These are phyloP conservation scores for Neodontobutis hainanensis DNA, from an alignment of 2,113 vertebrate genomes.

Conservation along the genomic window DNA sequence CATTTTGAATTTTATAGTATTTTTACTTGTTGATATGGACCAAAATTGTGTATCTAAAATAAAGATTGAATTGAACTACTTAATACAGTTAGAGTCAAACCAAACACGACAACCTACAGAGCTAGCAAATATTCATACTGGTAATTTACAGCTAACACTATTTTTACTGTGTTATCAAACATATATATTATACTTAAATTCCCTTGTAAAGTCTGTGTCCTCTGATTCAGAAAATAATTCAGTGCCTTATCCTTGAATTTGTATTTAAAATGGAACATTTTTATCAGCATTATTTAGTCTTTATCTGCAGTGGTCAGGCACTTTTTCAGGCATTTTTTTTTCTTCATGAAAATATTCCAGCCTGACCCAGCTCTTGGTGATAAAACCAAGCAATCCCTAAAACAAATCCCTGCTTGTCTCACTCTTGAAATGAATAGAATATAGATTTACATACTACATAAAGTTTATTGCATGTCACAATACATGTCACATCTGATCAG, in stretches of 20 bases:
- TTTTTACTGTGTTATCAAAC: too few relatives aligned
- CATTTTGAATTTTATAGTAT: too few relatives aligned
- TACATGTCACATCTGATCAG: not conserved
- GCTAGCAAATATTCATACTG: too few relatives aligned
- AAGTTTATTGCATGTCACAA: not conserved
- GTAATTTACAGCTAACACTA: too few relatives aligned
- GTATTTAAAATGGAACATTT: constrained; percentile 13
- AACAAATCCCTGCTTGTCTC: not conserved
- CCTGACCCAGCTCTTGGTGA: not conserved
- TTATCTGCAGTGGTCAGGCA: not conserved
- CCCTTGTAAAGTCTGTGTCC: too few relatives aligned
- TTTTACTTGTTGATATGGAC: too few relatives aligned
- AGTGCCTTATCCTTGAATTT: not conserved
- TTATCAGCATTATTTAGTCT: constrained; percentile 23
- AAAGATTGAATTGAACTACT: too few relatives aligned
- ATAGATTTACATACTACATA: not conserved
- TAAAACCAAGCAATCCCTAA: not conserved
- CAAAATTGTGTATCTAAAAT: too few relatives aligned
- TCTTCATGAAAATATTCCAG: constrained; percentile 1
- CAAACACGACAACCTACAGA: too few relatives aligned
- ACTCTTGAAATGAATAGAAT: not conserved
- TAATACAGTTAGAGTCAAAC: too few relatives aligned
- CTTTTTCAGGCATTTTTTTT: too few relatives aligned
- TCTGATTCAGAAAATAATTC: not conserved
- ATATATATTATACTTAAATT: too few relatives aligned